phyloP scores from a whole-genome alignment of 2,888 invertebrate genomes.

The Dermolepida albohirtum region DNA sequence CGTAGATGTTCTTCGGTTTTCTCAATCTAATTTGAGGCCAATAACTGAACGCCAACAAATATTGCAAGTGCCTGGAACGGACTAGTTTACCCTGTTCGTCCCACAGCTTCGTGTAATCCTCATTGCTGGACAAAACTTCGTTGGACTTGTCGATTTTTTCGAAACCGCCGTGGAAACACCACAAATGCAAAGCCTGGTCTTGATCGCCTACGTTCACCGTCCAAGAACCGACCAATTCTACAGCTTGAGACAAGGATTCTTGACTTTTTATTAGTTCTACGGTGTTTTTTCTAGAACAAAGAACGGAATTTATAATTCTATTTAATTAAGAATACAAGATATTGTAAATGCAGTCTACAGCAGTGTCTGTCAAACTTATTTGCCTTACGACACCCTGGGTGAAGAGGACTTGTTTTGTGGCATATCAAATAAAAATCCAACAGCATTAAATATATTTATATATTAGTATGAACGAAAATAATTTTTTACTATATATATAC shows the following conservation, averaged over 20 bases:
- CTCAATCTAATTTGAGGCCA: constrained; percentile 87
- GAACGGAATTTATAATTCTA: too few species aligned
- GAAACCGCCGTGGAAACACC: constrained; percentile 96
- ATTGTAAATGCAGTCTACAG: too few species aligned
- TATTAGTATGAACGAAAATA: too few species aligned
- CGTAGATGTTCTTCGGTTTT: constrained; percentile 85
- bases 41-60: constrained; percentile 95
- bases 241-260: constrained; percentile 74
- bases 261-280: constrained; percentile 82
- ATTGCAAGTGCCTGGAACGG: constrained; percentile 90
- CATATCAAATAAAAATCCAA: too few species aligned
- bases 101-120: constrained; percentile 77
- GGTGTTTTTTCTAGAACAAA: constrained; percentile 75
- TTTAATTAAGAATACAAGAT: too few species aligned
- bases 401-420: too few species aligned
- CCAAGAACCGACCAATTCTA: constrained; percentile 95
- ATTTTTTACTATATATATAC: too few species aligned
- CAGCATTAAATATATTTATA: too few species aligned
- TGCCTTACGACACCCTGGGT: too few species aligned
- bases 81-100: constrained; percentile 83
- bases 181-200: constrained; percentile 96
- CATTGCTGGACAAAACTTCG: constrained; percentile 74
- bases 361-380: too few species aligned
- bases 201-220: constrained; percentile 96
- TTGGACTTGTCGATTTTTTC: constrained; percentile 85